These are phyloP conservation scores for Anhinga rufa DNA, from an alignment of 2,113 vertebrate genomes.

Conservation along the genomic window DNA sequence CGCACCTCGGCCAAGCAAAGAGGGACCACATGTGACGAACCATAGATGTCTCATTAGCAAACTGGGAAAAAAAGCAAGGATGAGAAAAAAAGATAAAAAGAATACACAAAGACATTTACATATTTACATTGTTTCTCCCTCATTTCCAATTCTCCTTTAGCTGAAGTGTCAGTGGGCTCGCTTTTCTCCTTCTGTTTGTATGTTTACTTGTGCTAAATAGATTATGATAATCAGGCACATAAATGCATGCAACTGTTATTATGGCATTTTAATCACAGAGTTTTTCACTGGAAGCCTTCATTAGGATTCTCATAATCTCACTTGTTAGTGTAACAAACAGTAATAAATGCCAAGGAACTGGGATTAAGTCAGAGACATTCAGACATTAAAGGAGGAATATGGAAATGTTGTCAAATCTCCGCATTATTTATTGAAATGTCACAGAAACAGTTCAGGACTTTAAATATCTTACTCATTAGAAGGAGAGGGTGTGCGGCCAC, in stretches of 20 bases:
- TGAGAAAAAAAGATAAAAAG: constrained; percentile 75
- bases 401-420: constrained; percentile 80
- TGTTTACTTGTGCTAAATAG: constrained; percentile 92
- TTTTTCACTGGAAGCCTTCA: constrained; percentile 85
- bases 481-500: constrained; percentile 32
- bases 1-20: constrained; percentile 63
- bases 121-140: constrained; percentile 78
- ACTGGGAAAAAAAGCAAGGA: constrained; percentile 39
- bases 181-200: constrained; percentile 83
- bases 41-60: constrained; percentile 75
- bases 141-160: constrained; percentile 76
- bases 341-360: constrained; percentile 84
- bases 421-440: constrained; percentile 88
- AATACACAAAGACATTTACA: constrained; percentile 79
- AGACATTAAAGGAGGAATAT: constrained; percentile 80
- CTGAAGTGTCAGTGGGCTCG: constrained; percentile 67
- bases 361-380: constrained; percentile 80
- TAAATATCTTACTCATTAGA: constrained; percentile 75
- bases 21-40: constrained; percentile 69
- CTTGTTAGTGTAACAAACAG: constrained; percentile 88
- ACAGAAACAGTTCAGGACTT: constrained; percentile 74
- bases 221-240: constrained; percentile 91
- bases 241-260: constrained; percentile 85
- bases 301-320: constrained; percentile 94
- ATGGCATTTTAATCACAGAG: constrained; percentile 89